Conservation (phyloP, 2,888 invertebrate species). For the Eremobia ochroleuca region DNA sequence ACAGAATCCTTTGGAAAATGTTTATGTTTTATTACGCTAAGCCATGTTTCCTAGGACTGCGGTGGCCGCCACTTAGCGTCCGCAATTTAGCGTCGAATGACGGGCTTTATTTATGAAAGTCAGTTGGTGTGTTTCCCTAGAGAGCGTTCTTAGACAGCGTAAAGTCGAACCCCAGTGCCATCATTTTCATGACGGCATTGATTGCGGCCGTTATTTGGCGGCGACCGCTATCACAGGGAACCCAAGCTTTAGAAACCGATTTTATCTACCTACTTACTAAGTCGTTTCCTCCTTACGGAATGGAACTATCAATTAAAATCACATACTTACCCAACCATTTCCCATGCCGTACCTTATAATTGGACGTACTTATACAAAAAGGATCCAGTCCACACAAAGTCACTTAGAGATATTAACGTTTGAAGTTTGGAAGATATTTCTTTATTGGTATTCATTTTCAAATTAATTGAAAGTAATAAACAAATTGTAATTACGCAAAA, state of each 20-base stretch:
- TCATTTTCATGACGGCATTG: not conserved
- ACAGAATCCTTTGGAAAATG: not conserved
- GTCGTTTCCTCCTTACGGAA: slow-evolving; percentile 3
- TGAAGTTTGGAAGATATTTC: too few species aligned
- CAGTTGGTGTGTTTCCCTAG: not conserved
- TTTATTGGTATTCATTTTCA: too few species aligned
- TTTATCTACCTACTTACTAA: not conserved
- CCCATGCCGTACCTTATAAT: slow-evolving; percentile 4
- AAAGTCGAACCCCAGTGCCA: too few species aligned
- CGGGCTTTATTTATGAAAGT: not conserved
- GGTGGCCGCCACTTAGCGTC: not conserved
- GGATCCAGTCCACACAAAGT: too few species aligned
- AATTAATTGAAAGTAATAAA: too few species aligned
- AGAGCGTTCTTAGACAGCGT: not conserved
- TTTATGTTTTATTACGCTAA: not conserved
- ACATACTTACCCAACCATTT: not conserved
- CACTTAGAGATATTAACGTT: too few species aligned
- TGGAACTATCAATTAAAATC: slow-evolving; percentile 13
- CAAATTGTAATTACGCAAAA: too few species aligned
- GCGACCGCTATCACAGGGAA: not conserved
- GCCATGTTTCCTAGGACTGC: not conserved
- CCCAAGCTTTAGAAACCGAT: not conserved
- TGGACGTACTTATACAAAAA: too few species aligned
- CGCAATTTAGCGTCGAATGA: not conserved
- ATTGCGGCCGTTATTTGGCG: too few species aligned